Conservation (phyloP, 2,113 vertebrate genomes). For the Trichomycterus rosablanca region DNA sequence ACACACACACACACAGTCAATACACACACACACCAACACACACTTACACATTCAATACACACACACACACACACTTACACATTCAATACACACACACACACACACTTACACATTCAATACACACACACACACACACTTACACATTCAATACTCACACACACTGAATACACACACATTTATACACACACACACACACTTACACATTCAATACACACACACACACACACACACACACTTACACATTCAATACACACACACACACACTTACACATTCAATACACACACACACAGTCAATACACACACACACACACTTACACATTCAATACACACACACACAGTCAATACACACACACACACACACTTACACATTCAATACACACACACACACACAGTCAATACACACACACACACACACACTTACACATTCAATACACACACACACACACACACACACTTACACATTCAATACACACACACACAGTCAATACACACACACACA, state of each 20-base stretch:
- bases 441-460: not conserved
- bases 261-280: not conserved
- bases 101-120: constrained; percentile 47
- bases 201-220: constrained; percentile 31
- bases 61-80: no score
- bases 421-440: no score
- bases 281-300: no score
- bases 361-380: not conserved
- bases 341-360: not conserved
- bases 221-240: no score
- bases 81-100: constrained; percentile 1
- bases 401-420: constrained; percentile 38
- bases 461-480: not conserved
- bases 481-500: constrained; percentile 45
- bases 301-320: constrained; percentile 4
- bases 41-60: no score
- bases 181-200: not conserved
- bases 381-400: no score
- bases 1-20: no score
- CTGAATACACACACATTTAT: no score
- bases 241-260: constrained; percentile 3
- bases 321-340: no score
- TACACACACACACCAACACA: constrained; percentile 51
- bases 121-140: constrained; percentile 5
- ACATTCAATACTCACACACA: no score